Base-by-base conservation (phyloP, 2,797 vertebrate species). In the Rhodeus uyekii region DNA sequence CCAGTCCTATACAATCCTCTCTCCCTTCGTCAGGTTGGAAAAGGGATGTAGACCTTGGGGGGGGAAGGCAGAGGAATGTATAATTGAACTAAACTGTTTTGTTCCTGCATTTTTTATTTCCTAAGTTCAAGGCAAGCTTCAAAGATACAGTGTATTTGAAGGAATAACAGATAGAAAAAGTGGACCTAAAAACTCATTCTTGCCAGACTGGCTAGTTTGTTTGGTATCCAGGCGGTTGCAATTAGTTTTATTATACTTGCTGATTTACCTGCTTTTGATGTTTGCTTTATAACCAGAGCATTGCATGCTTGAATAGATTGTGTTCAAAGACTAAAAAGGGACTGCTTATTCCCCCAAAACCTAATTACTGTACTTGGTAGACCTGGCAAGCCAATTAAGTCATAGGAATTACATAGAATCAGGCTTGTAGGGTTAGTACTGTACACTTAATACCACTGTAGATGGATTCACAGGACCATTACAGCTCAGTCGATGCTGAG, bases 191-290 rank as follows among this genome's bases (percentile, higher is more conserved):
- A 19, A n/a, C n/a, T 46, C 50, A 27, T 32, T 36, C n/a, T 74
- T 58, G 60, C 60, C 75, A 71, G 42, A 64, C 67, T 32, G 46
- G 22, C 58, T 63, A 29, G 14, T 83, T 85, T 85, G 78, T 39
- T 73, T 84, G 69, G 76, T 42, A 72, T 82, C 72, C 76, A 80
- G 46, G 58, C 55, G 22, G 78, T 78, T 42, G 68, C 81, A 78
- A 85, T 87, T 85, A 87, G 68, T 81, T 85, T 78, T 65, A 73
- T 81, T 81, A 58, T 44, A 24, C 73, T 83, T 83, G 81, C 77
- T 72, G 67, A 74, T 85, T 36, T 24, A 83, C 81, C 81, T 65
- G 81, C 46, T 79, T 83, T 85, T 83, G 81, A 87, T 83, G 74
- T 81, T 73, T 83, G 61, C 58, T 27, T 78, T 87, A 46, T 50